Percentiles rank a stretch among this genome's conserved stretches.
Evolutionary conservation across 2,113 vertebrate species (phyloP).

Genomic region (Eupsittula cactorum): DNA sequence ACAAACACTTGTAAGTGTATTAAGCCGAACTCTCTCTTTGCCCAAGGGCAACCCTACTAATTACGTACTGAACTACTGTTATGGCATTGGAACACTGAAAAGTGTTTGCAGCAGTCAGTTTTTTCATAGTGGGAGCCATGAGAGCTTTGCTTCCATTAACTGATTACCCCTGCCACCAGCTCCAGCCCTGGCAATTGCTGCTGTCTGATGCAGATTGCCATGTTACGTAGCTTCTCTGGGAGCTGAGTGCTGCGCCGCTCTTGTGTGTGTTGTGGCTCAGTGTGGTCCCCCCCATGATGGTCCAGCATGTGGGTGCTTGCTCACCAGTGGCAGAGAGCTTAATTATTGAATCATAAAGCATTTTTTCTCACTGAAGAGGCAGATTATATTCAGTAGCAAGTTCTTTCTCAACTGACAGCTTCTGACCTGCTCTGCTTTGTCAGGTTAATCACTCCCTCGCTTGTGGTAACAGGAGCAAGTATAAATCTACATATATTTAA

Average conservation of each 20-base stretch:
- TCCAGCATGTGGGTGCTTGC: background rate
- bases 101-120: background rate
- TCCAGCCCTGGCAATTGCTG: background rate
- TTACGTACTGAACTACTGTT: background rate
- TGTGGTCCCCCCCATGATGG: background rate
- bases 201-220: background rate
- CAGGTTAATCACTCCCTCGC: background rate
- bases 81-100: background rate
- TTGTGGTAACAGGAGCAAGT: background rate
- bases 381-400: background rate
- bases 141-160: background rate
- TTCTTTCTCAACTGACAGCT: background rate
- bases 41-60: background rate
- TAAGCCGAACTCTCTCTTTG: background rate
- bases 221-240: background rate
- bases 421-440: background rate
- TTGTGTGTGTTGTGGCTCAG: no score
- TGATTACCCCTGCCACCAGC: background rate
- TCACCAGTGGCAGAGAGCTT: background rate
- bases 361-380: background rate
- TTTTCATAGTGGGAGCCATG: accelerated
- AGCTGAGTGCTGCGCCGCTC: background rate
- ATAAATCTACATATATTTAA: background rate
- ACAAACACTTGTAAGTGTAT: background rate
- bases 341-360: background rate